These are phyloP conservation scores for Alcis repandata DNA, from an alignment of 2,888 invertebrate genomes.

Conservation along the genomic window DNA sequence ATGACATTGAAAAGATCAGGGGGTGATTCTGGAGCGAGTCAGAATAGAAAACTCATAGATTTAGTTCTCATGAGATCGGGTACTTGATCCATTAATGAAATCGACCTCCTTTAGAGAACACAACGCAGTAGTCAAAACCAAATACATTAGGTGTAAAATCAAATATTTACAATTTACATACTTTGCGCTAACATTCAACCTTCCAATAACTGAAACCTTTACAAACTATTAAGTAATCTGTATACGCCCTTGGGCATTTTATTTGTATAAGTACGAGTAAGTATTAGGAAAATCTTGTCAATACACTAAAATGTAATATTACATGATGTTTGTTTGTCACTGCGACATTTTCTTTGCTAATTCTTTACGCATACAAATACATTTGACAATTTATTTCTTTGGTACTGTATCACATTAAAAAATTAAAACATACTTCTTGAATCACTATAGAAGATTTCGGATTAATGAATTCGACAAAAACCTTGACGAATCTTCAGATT, in stretches of 20 bases:
- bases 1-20: too few relatives aligned
- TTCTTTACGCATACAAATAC: constrained; percentile 5
- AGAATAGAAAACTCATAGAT: too few relatives aligned
- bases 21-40: too few relatives aligned
- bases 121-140: background rate
- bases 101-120: background rate
- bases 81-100: background rate
- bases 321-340: constrained; percentile 13
- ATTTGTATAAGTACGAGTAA: constrained; percentile 1
- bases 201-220: background rate
- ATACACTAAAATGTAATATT: background rate
- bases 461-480: background rate
- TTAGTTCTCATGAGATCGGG: background rate
- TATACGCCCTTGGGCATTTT: constrained; percentile 2
- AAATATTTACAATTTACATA: constrained; percentile 16
- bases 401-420: constrained; percentile 1
- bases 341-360: constrained; percentile 18
- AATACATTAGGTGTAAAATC: constrained; percentile 6
- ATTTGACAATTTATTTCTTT: background rate
- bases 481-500: background rate
- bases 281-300: constrained; percentile 18
- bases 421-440: background rate
- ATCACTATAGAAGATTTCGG: background rate
- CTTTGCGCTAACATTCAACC: background rate
- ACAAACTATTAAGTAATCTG: constrained; percentile 2